phyloP scores from a whole-genome alignment of 2,113 vertebrate genomes.

The Circaetus gallicus region DNA sequence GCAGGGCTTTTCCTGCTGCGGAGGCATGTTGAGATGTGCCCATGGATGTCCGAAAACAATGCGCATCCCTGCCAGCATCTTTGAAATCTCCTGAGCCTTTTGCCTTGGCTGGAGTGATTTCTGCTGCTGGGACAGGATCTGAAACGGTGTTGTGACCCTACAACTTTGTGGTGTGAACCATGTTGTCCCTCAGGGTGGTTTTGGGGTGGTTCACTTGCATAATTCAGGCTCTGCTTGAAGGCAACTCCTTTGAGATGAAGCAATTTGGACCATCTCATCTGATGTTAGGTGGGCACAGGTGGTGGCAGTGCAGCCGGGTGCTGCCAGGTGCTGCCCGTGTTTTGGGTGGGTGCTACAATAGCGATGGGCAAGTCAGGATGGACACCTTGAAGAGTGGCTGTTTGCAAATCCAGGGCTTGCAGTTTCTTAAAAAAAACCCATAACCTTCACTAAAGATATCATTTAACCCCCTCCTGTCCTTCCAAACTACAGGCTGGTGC shows the following conservation, averaged over 20 bases:
- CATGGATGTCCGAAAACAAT: not conserved
- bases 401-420: not conserved
- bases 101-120: rapidly evolving
- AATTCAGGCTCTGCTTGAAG: not conserved
- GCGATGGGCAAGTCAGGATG: not conserved
- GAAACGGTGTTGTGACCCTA: rapidly evolving
- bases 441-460: not conserved
- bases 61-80: not conserved
- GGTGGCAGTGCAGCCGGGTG: not conserved
- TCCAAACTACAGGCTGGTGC: not conserved
- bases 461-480: not conserved
- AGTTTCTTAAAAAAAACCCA: not conserved
- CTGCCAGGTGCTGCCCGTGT: not conserved
- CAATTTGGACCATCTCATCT: not conserved
- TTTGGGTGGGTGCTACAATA: not conserved
- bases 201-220: not conserved
- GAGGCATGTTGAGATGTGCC: not conserved
- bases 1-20: not conserved
- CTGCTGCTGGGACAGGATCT: not conserved
- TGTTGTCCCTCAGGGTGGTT: rapidly evolving
- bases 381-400: not conserved
- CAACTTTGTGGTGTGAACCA: rapidly evolving
- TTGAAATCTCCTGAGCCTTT: not conserved
- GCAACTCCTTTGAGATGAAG: not conserved
- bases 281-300: not conserved